Evolutionary conservation across 1,140 invertebrate species (phyloP).

Genomic region (Papilio dardanus): DNA sequence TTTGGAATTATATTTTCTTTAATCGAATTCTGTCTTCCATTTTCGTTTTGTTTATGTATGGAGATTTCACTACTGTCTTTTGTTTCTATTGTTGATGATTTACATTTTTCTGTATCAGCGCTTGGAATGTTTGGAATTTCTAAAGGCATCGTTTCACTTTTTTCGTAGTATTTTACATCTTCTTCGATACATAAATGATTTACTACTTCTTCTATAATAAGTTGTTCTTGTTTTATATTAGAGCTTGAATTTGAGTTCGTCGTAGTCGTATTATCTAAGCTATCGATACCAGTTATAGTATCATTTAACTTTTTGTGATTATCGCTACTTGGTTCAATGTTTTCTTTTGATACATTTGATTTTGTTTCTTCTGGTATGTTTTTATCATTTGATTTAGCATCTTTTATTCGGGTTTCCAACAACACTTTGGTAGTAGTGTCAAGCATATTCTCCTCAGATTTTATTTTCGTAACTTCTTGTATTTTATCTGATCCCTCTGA

Average conservation of each 20-base stretch:
- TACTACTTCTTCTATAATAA: neutral
- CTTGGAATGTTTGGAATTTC: conserved; percentile 58
- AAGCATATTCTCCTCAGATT: neutral
- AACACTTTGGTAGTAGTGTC: neutral
- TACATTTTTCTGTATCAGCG: conserved; percentile 39
- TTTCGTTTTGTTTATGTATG: conserved; percentile 44
- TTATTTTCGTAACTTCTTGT: neutral
- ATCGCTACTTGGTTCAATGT: neutral
- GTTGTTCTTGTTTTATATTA: neutral
- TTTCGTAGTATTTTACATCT: conserved; percentile 20
- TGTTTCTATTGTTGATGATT: conserved; percentile 37
- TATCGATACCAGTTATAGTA: neutral
- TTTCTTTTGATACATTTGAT: neutral
- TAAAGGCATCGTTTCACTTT: conserved; percentile 39
- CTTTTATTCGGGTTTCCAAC: neutral
- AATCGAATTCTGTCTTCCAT: conserved; percentile 26
- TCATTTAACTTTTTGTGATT: neutral
- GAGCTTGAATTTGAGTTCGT: neutral
- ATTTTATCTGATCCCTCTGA: neutral
- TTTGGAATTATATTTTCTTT: neutral
- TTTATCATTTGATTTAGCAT: neutral
- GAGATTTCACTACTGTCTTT: conserved; percentile 49
- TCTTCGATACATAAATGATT: neutral
- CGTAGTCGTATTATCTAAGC: neutral
- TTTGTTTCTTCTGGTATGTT: neutral